Evolutionary conservation across 2,113 vertebrate genomes (phyloP).

Genomic region (Osmerus eperlanus): DNA sequence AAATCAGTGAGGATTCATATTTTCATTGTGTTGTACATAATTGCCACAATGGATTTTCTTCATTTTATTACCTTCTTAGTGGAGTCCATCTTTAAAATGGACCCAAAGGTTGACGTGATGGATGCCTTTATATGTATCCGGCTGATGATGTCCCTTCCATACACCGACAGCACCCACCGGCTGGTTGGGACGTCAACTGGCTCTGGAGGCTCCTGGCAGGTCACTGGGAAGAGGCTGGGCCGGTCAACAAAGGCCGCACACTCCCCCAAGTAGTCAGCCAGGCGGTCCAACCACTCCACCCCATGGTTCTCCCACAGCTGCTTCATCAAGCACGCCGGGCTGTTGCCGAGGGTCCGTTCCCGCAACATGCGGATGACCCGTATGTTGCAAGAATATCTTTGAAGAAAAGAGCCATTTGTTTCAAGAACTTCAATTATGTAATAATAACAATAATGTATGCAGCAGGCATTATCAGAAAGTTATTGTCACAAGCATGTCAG

Average conservation of each 20-base stretch:
- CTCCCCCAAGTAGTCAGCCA: constrained; percentile 17
- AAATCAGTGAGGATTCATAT: too few species aligned
- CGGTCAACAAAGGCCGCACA: not conserved
- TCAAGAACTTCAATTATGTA: too few species aligned
- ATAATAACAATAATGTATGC: too few species aligned
- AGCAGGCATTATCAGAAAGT: not conserved
- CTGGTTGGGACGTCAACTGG: constrained; percentile 15
- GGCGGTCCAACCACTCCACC: constrained; percentile 9
- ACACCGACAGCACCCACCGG: constrained; percentile 24
- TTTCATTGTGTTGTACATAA: too few species aligned
- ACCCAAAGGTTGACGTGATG: not conserved
- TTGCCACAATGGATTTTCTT: constrained; percentile 8
- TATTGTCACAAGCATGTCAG: constrained; percentile 1
- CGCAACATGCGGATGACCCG: too few species aligned
- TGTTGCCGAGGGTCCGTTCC: too few species aligned
- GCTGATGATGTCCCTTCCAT: constrained; percentile 24
- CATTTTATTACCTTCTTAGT: constrained; percentile 21
- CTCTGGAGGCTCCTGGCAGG: constrained; percentile 27
- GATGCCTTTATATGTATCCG: constrained; percentile 21
- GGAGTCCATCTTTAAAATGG: constrained; percentile 28
- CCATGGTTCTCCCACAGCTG: not conserved
- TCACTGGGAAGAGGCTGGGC: not conserved
- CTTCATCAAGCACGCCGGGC: too few species aligned
- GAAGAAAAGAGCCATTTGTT: too few species aligned
- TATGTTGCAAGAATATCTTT: not conserved